These are phyloP conservation scores for Arrhopalites spinosus DNA, from an alignment of 2,888 invertebrate species.

Conservation along the genomic window DNA sequence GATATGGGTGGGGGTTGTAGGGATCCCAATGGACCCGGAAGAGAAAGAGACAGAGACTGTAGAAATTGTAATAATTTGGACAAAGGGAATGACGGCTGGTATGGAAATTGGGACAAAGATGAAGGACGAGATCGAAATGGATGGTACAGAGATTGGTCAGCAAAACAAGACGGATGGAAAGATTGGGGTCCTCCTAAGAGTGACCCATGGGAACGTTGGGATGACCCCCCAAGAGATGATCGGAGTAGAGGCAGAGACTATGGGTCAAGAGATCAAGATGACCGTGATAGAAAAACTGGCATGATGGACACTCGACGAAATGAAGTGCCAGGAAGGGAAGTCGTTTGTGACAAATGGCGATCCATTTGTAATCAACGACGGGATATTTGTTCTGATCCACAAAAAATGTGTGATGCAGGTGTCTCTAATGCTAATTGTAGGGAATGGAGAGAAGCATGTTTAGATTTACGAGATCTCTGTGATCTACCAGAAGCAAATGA, in stretches of 20 bases:
- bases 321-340: background rate
- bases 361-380: background rate
- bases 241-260: background rate
- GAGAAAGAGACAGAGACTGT: too few species aligned
- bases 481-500: background rate
- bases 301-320: background rate
- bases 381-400: slow-evolving; percentile 15
- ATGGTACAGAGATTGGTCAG: background rate
- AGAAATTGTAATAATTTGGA: background rate
- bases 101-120: background rate
- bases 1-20: too few species aligned
- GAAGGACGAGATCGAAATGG: background rate
- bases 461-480: background rate
- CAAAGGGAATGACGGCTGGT: background rate
- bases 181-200: background rate
- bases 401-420: background rate
- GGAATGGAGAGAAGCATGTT: slow-evolving; percentile 7
- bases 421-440: background rate
- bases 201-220: background rate
- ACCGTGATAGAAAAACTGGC: background rate
- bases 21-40: too few species aligned
- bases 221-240: background rate
- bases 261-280: background rate
- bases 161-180: background rate
- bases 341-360: slow-evolving; percentile 1